These are phyloP conservation scores for Eclectus roratus DNA, from an alignment of 2,113 vertebrate species.

Conservation along the genomic window DNA sequence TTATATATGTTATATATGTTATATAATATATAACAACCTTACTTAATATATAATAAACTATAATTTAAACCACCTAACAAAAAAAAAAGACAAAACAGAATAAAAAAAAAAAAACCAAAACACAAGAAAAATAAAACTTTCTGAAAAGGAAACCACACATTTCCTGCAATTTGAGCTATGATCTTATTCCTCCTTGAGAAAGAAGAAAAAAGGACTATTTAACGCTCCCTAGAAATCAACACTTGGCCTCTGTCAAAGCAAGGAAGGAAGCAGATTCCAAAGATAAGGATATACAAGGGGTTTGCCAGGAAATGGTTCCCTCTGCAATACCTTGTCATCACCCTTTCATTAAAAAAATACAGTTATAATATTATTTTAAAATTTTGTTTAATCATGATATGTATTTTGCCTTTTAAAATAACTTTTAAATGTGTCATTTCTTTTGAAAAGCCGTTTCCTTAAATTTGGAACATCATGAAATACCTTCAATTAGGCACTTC, in stretches of 20 bases:
- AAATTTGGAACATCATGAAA: background rate
- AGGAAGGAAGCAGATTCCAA: slow-evolving; percentile 33
- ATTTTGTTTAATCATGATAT: background rate
- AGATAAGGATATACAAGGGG: background rate
- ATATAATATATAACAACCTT: background rate
- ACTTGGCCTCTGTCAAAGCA: background rate
- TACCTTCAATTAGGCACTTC: background rate
- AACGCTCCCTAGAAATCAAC: slow-evolving; percentile 6
- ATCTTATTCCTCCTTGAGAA: background rate
- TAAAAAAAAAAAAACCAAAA: background rate
- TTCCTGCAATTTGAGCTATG: background rate
- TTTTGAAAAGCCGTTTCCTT: background rate
- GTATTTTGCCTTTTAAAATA: background rate
- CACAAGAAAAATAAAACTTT: background rate
- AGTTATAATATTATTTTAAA: background rate
- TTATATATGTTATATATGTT: too few relatives aligned
- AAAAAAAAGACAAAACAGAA: background rate
- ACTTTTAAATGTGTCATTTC: background rate
- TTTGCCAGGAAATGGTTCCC: background rate
- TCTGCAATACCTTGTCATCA: background rate
- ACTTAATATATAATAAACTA: background rate
- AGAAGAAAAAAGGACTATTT: background rate
- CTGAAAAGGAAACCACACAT: background rate
- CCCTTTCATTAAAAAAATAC: background rate
- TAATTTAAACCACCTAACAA: background rate